Evolutionary conservation across 2,797 vertebrate genomes (phyloP).

Genomic region (Propithecus perrieri): DNA sequence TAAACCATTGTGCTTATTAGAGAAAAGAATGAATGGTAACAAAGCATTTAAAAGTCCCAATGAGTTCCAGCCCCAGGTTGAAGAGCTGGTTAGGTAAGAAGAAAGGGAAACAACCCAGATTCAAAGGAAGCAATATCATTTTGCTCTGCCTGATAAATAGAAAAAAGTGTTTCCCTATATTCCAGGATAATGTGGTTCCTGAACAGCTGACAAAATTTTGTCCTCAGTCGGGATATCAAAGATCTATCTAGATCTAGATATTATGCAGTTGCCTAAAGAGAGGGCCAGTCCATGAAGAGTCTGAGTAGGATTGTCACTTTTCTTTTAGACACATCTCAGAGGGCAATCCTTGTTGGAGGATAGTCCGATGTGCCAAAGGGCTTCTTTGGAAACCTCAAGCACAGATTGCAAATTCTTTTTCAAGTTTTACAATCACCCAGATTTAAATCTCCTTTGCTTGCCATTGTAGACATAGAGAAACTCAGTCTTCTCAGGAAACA

Average conservation of each 20-base stretch:
- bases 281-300: not conserved
- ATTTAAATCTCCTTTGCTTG: not conserved
- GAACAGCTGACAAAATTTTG: not conserved
- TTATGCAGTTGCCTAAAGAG: not conserved
- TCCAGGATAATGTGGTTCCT: not conserved
- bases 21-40: conserved; percentile 53
- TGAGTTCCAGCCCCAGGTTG: conserved; percentile 56
- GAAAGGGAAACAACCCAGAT: conserved; percentile 7
- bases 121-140: conserved; percentile 42
- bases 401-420: not conserved
- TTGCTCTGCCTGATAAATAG: conserved; percentile 51
- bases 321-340: not conserved
- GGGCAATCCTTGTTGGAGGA: not conserved
- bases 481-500: not conserved
- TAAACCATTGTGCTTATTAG: conserved; percentile 66
- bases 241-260: not conserved
- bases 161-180: conserved; percentile 26
- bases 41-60: conserved; percentile 45
- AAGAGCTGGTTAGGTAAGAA: conserved; percentile 58
- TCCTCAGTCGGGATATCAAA: fast-evolving
- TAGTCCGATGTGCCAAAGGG: not conserved
- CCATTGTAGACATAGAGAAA: not conserved
- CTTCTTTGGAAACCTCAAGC: not conserved
- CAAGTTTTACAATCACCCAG: not conserved
- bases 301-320: not conserved